Evolutionary conservation across 2,797 vertebrate species (phyloP).

Genomic region (Chaunax sp.): DNA sequence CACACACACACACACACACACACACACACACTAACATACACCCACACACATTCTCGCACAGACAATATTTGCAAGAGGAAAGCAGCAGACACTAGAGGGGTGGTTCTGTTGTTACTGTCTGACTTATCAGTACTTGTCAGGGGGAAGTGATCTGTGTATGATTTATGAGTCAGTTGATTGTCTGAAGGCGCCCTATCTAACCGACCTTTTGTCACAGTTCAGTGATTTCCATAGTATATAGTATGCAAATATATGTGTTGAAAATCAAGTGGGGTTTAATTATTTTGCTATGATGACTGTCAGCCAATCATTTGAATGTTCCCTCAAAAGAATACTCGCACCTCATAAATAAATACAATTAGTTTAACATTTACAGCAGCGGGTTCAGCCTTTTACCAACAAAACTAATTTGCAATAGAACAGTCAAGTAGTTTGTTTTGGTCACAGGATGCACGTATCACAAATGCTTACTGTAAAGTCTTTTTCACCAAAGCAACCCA

Average conservation of each 20-base stretch:
- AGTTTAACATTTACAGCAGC: too few relatives aligned
- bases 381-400: too few relatives aligned
- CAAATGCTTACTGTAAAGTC: neutral
- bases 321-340: neutral
- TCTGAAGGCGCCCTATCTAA: conserved; percentile 35
- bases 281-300: conserved; percentile 9
- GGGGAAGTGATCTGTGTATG: conserved; percentile 48
- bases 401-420: neutral
- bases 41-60: conserved; percentile 47
- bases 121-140: conserved; percentile 52
- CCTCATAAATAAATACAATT: neutral
- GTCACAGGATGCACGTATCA: neutral
- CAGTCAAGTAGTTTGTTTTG: neutral
- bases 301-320: conserved; percentile 11
- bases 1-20: conserved; percentile 43
- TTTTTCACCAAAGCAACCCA: neutral
- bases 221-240: conserved; percentile 26
- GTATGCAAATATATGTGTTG: conserved; percentile 1
- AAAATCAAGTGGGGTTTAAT: conserved; percentile 6
- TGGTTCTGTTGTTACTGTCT: conserved; percentile 59
- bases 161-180: conserved; percentile 55
- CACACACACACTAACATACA: conserved; percentile 27
- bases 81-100: conserved; percentile 45
- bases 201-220: conserved; percentile 26
- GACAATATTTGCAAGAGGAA: conserved; percentile 54